Evolutionary conservation across 2,113 vertebrate species (phyloP).

Genomic region (Myrmecobius fasciatus): DNA sequence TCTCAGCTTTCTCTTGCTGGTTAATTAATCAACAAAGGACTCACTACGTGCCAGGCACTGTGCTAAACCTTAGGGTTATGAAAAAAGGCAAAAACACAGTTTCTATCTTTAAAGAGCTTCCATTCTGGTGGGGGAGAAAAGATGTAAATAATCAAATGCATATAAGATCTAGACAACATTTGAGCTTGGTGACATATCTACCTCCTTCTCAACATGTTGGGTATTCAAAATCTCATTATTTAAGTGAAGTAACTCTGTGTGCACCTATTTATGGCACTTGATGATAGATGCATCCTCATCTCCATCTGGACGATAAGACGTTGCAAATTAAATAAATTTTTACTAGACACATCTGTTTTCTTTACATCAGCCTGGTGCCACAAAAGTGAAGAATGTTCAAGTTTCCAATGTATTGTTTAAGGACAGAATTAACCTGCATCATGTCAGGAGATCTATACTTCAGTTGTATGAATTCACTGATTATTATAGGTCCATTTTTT

Average conservation of each 20-base stretch:
- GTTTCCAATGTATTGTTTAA: conserved; percentile 32
- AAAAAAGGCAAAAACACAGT: not conserved
- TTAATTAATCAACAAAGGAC: not conserved
- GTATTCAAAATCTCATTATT: conserved; percentile 33
- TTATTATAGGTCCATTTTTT: conserved; percentile 38
- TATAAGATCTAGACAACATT: not conserved
- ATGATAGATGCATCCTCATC: not conserved
- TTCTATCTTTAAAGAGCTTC: not conserved
- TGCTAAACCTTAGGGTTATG: not conserved
- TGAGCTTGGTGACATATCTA: not conserved
- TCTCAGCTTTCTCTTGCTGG: not conserved
- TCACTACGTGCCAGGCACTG: not conserved
- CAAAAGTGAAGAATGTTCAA: conserved; percentile 55
- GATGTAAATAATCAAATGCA: not conserved
- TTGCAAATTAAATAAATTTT: conserved; percentile 54
- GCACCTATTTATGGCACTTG: conserved; percentile 32
- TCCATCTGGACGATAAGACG: conserved; percentile 32
- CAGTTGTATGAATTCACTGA: not conserved
- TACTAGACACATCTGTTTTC: conserved; percentile 46
- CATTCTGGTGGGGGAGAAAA: not conserved
- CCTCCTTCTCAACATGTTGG: not conserved
- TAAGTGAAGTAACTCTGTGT: conserved; percentile 29
- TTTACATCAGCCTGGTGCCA: conserved; percentile 33
- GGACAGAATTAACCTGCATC: conserved; percentile 39
- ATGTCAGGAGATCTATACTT: conserved; percentile 35